Evolutionary conservation across 2,113 vertebrate species (phyloP), one percentile per base, ranked within the genome.

Genomic region (Brachypteracias leptosomus): DNA sequence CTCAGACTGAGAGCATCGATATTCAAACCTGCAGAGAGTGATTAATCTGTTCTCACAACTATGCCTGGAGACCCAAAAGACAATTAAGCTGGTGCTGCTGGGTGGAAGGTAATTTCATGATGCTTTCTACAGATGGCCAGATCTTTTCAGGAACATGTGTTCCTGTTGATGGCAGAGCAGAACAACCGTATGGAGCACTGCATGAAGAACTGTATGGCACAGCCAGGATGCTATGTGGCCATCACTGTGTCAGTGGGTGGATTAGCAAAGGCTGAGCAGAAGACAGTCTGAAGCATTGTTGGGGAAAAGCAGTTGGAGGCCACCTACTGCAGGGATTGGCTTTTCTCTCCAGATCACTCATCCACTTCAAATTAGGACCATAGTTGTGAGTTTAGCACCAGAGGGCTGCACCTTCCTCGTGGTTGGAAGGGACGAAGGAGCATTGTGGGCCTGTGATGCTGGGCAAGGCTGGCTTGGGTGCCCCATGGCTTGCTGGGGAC

Each of bases 371-470:
- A 38, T 20, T 16, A 51, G 52, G 74, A 88, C 7, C 47, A 12
- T 3, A 13, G 36, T 13, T 54, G 47, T 35, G 38, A 84, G 28
- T 42, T 62, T n/a, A 44, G 24, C 61, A 55, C 28, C 26, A 31
- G 35, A 49, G 35, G 38, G 33, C 19, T 79, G 63, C 1, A 2
- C 35, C 16, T 54, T 75, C 26, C 72, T 40, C 14, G 26, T 58
- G 18, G 3, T 13, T 73, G 36, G 33, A 38, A 75, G 58, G 35
- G 28, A 65, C 33, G n/a, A 40, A 80, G 70, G 18, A 62, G 46
- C 8, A 29, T 22, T 2, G 0, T 24, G 16, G 67, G 35, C 21
- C n/a, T 87, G 55, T 0, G 1, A 44, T 1, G 2, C 65, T 38
- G 65, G 5, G 20, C 13, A 22, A 16, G 42, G 18, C 33, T 89